Conservation (phyloP, 35 echinoderm and acorn worm species). For the Lytechinus pictus region DNA sequence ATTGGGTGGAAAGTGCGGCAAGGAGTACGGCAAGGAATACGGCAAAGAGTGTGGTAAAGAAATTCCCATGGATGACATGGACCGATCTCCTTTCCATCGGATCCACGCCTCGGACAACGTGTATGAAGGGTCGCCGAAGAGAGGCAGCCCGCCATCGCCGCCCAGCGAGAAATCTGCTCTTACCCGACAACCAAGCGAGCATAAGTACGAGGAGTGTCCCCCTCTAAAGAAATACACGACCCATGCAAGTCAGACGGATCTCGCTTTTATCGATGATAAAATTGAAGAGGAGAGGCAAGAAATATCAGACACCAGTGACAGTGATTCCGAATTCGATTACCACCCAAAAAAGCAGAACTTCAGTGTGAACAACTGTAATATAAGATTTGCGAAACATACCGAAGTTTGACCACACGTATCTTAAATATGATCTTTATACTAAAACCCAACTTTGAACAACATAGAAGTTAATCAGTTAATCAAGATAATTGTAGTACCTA, state of each 20-base stretch:
- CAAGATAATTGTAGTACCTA: background rate
- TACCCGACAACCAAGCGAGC: constrained; percentile 43
- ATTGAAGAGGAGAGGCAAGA: constrained; percentile 31
- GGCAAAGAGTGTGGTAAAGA: background rate
- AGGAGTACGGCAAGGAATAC: background rate
- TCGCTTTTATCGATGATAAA: background rate
- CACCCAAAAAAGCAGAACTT: background rate
- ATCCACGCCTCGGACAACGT: background rate
- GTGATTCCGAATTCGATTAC: constrained; percentile 9
- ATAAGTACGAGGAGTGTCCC: constrained; percentile 30
- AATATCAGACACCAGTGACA: background rate
- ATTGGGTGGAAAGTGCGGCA: background rate
- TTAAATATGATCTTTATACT: background rate
- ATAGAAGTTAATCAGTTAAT: background rate
- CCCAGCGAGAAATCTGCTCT: background rate
- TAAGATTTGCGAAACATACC: constrained; percentile 12
- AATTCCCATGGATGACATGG: background rate
- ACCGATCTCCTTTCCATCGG: constrained; percentile 12
- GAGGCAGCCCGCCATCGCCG: background rate
- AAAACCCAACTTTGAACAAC: background rate
- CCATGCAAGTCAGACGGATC: constrained; percentile 41
- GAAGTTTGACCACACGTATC: background rate
- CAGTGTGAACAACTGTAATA: constrained; percentile 47
- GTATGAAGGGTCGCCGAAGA: constrained; percentile 19
- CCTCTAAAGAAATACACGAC: constrained; percentile 38